Evolutionary conservation across 2,113 vertebrate species (phyloP), one percentile per base, ranked within the genome.

Genomic region (Urocolius indicus): DNA sequence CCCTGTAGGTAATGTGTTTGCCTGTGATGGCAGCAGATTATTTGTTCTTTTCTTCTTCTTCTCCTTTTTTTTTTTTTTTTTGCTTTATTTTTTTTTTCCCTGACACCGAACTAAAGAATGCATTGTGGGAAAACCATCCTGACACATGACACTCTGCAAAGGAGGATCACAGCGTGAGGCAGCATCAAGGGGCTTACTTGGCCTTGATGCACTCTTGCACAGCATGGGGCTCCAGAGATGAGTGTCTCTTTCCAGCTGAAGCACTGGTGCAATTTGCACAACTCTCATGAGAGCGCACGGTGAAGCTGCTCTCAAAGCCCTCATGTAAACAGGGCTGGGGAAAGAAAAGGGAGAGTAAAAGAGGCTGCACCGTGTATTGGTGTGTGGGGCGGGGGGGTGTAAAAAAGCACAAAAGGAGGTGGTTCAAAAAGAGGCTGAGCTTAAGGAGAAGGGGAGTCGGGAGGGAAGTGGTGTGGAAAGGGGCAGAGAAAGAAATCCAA

Each of bases 131-230:
- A 98, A 98, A 97, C 98, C 81, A 45, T 98, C 96, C 96, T 98
- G 97, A 98, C 98, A 98, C 97, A 98, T 98, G 98, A 98, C 98
- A 98, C 97, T 96, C 97, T 97, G 98, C 97, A 98, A 98, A 98
- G 97, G 97, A 98, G 97, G 97, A 97, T 98, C 98, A 97, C 98
- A 98, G 98, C 98, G 23, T 98, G 98, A 97, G 96, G 94, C 96
- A 97, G 98, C 98, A 98, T 98, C 98, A 98, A 98, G 98, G 98
- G 97, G 97, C 96, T 98, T 98, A 98, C 98, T 97, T 97, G 98
- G 98, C 98, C 98, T 98, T 98, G 98, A 98, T 98, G 98, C 98
- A 98, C 98, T 98, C 95, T 84, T 97, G 97, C 98, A 96, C 98
- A 98, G 98, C 98, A 98, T 97, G 98, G 96, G 95, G 98, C 84